Evolutionary conservation across 2,113 vertebrate genomes (phyloP).

Genomic region (Saguinus imperator): DNA sequence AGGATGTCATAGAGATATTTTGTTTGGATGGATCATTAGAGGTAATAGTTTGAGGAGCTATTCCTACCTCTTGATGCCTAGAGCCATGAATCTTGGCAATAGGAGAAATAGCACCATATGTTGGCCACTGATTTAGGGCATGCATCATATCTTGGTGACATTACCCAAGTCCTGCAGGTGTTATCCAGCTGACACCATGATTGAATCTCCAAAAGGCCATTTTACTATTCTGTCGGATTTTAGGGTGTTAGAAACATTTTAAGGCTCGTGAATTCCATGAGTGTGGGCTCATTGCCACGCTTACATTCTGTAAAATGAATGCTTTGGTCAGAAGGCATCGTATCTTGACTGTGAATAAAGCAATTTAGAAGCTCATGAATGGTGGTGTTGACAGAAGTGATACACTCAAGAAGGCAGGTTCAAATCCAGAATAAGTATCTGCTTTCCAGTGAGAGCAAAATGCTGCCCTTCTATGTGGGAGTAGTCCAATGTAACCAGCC

Average conservation of each 20-base stretch:
- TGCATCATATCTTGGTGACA: neutral
- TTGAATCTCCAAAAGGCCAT: neutral
- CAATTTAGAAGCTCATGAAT: neutral
- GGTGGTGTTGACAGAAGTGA: neutral
- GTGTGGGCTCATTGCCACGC: neutral
- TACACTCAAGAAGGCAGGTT: neutral
- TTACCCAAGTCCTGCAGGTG: neutral
- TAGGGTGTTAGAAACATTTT: neutral
- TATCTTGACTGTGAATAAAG: neutral
- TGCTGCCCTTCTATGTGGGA: neutral
- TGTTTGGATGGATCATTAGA: neutral
- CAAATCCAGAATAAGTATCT: neutral
- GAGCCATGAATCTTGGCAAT: neutral
- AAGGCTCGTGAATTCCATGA: neutral
- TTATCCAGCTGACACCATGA: neutral
- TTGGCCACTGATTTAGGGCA: neutral
- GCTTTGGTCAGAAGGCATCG: neutral
- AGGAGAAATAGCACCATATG: neutral
- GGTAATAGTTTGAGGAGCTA: neutral
- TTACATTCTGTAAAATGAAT: neutral
- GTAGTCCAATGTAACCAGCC: neutral
- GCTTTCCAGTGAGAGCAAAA: neutral
- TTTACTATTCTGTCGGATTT: neutral
- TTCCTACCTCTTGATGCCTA: neutral
- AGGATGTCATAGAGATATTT: neutral